These are phyloP conservation scores for Sebastes oblongus DNA, from an alignment of 2,797 vertebrate species.

Conservation along the genomic window DNA sequence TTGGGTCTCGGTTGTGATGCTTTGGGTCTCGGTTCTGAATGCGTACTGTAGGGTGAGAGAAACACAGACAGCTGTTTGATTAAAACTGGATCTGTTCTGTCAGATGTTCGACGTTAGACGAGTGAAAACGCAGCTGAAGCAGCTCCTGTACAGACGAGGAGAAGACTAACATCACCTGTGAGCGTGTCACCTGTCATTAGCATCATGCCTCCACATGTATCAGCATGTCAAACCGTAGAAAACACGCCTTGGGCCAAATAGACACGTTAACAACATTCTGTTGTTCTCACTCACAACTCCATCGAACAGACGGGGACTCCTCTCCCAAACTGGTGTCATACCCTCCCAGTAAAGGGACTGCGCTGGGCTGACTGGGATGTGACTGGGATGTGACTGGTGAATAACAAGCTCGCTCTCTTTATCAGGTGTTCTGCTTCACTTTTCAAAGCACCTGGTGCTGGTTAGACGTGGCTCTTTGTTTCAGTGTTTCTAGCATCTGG, in stretches of 20 bases:
- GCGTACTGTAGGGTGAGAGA: neutral
- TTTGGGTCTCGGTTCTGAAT: neutral
- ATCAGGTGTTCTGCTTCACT: slow-evolving; percentile 18
- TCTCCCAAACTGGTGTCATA: neutral
- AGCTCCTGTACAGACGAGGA: neutral
- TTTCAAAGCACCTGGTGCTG: slow-evolving; percentile 31
- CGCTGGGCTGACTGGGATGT: slow-evolving; percentile 1
- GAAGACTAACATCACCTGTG: slow-evolving; percentile 39
- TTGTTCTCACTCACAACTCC: slow-evolving; percentile 26
- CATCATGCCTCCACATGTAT: slow-evolving; percentile 52
- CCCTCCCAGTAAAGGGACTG: neutral
- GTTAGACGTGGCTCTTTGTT: slow-evolving; percentile 39
- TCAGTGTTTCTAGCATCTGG: slow-evolving; percentile 20
- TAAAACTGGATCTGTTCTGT: neutral
- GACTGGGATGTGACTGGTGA: neutral
- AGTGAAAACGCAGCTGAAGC: neutral
- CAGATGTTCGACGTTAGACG: neutral
- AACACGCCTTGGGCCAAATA: slow-evolving; percentile 56
- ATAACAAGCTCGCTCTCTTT: slow-evolving; percentile 20
- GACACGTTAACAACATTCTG: slow-evolving; percentile 40
- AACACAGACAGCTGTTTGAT: neutral
- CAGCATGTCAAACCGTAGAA: slow-evolving; percentile 59
- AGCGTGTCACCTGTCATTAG: slow-evolving; percentile 58
- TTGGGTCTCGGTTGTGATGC: no score
- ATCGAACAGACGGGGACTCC: slow-evolving; percentile 14